Conservation (phyloP, 2,113 vertebrate genomes). For the Phoxinus phoxinus region DNA sequence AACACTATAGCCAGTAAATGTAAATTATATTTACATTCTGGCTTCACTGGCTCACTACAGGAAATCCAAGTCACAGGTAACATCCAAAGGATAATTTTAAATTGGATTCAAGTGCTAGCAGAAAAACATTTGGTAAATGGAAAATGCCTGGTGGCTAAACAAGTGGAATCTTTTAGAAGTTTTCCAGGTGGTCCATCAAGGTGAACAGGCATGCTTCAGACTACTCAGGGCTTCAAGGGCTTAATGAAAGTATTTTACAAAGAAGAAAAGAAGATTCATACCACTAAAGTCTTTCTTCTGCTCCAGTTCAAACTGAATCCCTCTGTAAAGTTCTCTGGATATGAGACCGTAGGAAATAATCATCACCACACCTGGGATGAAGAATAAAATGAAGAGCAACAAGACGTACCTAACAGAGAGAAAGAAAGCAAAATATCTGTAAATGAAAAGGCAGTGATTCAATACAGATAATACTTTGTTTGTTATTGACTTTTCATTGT, state of each 20-base stretch:
- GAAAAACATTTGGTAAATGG: not conserved
- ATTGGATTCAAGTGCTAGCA: not conserved
- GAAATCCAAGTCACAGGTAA: not conserved
- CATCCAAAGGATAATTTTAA: not conserved
- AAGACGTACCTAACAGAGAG: conserved; percentile 75
- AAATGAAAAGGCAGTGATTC: conserved; percentile 5
- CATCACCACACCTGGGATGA: conserved; percentile 81
- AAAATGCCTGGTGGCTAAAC: not conserved
- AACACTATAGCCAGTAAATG: conserved; percentile 7
- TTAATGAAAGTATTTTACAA: not conserved
- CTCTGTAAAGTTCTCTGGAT: conserved; percentile 79
- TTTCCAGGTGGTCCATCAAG: not conserved
- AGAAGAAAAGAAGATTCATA: conserved; percentile 58
- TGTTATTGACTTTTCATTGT: too few relatives aligned
- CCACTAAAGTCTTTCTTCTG: conserved; percentile 71
- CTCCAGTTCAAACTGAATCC: conserved; percentile 78
- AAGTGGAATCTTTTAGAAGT: not conserved
- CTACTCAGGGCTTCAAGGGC: not conserved
- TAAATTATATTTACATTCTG: not conserved
- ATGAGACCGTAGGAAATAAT: conserved; percentile 80
- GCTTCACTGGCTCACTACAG: not conserved
- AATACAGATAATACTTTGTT: conserved; percentile 26
- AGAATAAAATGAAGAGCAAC: conserved; percentile 77
- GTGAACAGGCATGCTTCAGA: not conserved
- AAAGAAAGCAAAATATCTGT: conserved; percentile 1